Evolutionary conservation across 2,113 vertebrate species (phyloP).

Genomic region (Pyxicephalus adspersus): DNA sequence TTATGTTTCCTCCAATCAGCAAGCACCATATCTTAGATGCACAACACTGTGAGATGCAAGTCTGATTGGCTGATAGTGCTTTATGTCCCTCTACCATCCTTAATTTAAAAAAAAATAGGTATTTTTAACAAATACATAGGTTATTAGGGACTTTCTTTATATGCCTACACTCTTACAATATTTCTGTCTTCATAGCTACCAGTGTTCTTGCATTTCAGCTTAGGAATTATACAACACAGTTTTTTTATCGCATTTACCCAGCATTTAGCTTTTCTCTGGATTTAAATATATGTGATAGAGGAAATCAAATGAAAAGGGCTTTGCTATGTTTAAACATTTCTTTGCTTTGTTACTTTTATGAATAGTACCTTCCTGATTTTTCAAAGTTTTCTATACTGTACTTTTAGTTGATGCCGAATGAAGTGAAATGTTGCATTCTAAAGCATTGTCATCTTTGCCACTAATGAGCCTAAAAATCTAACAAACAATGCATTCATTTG

Average conservation of each 20-base stretch:
- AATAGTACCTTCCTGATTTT: slow-evolving; percentile 60
- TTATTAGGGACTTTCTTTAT: no score
- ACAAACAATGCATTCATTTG: slow-evolving; percentile 81
- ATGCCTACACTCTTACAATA: no score
- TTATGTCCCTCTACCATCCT: no score
- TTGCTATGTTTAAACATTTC: not conserved
- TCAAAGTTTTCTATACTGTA: slow-evolving; percentile 62
- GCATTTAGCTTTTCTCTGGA: not conserved
- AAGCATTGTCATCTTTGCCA: slow-evolving; percentile 78
- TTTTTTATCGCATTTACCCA: not conserved
- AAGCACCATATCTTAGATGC: no score
- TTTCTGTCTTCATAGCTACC: no score
- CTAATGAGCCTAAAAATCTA: slow-evolving; percentile 83
- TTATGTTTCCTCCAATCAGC: no score
- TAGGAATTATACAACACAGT: no score
- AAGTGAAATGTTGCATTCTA: slow-evolving; percentile 68
- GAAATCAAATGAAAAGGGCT: not conserved
- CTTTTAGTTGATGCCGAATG: slow-evolving; percentile 67
- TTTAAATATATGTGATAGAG: not conserved
- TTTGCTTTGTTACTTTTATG: slow-evolving; percentile 18
- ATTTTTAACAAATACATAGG: no score
- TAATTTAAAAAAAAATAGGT: no score
- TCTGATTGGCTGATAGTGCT: no score
- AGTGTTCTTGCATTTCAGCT: no score
- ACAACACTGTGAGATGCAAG: no score